phyloP scores from a whole-genome alignment of 64 coral and sea anemone genomes.

The Acropora tenuis region DNA sequence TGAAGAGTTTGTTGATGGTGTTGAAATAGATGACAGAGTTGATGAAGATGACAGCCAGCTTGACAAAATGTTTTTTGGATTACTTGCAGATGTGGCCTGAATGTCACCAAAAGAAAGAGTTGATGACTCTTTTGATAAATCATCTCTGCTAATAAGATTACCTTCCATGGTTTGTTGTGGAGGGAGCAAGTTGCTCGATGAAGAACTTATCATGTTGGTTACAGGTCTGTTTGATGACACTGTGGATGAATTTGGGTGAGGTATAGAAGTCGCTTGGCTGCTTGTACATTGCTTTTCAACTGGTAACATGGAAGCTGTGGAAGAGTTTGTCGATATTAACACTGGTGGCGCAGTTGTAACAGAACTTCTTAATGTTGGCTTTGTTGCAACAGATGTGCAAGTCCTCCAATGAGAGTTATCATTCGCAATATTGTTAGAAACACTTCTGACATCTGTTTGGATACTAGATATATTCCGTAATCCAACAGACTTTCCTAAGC shows the following conservation, averaged over 20 bases:
- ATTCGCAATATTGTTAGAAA: neutral
- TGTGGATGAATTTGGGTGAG: neutral
- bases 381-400: conserved; percentile 1
- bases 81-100: neutral
- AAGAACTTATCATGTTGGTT: neutral
- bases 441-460: neutral
- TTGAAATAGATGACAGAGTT: neutral
- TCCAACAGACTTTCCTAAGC: neutral
- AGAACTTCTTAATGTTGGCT: neutral
- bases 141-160: neutral
- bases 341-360: neutral
- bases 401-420: neutral
- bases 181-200: neutral
- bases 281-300: neutral
- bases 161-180: neutral
- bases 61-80: neutral
- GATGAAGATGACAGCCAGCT: neutral
- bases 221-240: neutral
- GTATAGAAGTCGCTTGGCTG: neutral
- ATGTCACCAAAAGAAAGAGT: neutral
- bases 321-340: neutral
- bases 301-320: neutral
- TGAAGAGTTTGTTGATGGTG: neutral
- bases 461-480: neutral
- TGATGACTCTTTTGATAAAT: neutral